These are phyloP conservation scores for Oryzias melastigma DNA, from an alignment of 2,113 vertebrate species.

Conservation along the genomic window DNA sequence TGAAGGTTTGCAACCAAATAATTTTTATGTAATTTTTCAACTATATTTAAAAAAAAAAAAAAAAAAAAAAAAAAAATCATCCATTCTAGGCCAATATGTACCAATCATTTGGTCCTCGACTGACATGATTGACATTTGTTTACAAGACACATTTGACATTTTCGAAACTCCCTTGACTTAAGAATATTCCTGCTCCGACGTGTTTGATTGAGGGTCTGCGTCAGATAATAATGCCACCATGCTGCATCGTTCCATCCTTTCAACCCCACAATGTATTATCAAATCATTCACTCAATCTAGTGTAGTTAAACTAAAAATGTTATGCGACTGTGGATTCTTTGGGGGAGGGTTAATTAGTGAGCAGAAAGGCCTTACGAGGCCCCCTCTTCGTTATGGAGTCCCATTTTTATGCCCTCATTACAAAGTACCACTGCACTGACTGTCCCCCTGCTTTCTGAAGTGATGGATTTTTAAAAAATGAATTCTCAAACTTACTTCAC, in stretches of 20 bases:
- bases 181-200: too few relatives aligned
- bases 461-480: constrained; percentile 16
- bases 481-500: neutral
- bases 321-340: constrained; percentile 60
- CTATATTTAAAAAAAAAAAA: too few relatives aligned
- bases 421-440: constrained; percentile 20
- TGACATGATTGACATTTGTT: too few relatives aligned
- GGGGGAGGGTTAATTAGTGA: constrained; percentile 70
- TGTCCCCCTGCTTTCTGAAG: constrained; percentile 16
- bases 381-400: constrained; percentile 57
- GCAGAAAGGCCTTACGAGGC: constrained; percentile 68
- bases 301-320: constrained; percentile 31
- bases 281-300: constrained; percentile 12
- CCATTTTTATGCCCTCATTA: constrained; percentile 67
- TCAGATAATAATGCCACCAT: neutral
- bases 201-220: too few relatives aligned
- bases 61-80: too few relatives aligned
- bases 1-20: too few relatives aligned
- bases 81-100: too few relatives aligned
- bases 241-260: constrained; percentile 18
- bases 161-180: too few relatives aligned
- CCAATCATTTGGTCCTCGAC: too few relatives aligned
- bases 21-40: too few relatives aligned
- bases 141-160: too few relatives aligned
- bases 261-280: constrained; percentile 33